Evolutionary conservation across 2,113 vertebrate genomes (phyloP), one percentile per base, ranked within the genome.

Genomic region (Melospiza melodia): DNA sequence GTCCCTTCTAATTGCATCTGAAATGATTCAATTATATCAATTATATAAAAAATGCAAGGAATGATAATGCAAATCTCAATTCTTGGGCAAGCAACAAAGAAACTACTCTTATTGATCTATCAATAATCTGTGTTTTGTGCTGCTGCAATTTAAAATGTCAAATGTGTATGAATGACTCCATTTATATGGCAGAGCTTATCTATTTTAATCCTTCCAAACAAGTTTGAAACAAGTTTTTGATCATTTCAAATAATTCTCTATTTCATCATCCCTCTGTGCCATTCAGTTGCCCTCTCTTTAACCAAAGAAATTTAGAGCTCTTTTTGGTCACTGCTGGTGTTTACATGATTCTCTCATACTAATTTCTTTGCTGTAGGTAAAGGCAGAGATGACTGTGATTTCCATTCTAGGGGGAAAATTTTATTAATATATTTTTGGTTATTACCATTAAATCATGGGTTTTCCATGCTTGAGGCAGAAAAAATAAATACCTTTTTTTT

Each of bases 121-220:
- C 65, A 90, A 91, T 87, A 78, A 94, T 86, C 44, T 9, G 2
- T 66, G 73, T 66, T 87, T 73, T 90, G 31, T 96, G 48, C 54
- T 87, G 54, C 31, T 75, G 55, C 57, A 62, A 17, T 95, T 97
- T 96, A 67, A 96, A 94, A 96, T 94, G 79, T 88, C 89, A 95
- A 69, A 88, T 78, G 21, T 61, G 51, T 43, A 43, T 87, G 82
- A 97, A 87, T 90, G 12, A 61, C 41, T 96, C 35, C 30, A 90
- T 88, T 96, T 95, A 74, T 57, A 55, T 80, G 48, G 44, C 9
- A 75, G 30, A 28, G 6, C 4, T 93, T 59, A 79, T 92, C 63
- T 92, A 92, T 89, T 96, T 94, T 63, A 89, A 46, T 75, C 15
- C 27, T 91, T 85, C 19, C 67, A 93, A 93, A 74, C 49, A 95